phyloP scores from a whole-genome alignment of 64 coral and sea anemone genomes.

The Dendronephthya gigantea region DNA sequence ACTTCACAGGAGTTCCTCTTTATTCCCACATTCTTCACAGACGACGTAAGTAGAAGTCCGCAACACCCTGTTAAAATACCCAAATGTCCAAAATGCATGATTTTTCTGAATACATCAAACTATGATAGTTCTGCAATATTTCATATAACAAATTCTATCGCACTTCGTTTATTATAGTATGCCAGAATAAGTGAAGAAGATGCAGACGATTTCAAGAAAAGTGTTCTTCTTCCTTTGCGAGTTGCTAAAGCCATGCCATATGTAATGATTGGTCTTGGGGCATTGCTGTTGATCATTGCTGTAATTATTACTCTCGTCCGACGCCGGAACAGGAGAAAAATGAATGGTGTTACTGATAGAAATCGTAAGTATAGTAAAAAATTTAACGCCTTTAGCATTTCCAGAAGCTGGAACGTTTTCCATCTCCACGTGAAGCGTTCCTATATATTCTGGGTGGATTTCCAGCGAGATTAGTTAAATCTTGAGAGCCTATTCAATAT shows the following conservation, averaged over 20 bases:
- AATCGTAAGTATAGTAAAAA: neutral
- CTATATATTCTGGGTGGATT: too few relatives aligned
- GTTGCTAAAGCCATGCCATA: neutral
- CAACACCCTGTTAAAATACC: too few relatives aligned
- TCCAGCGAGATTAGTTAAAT: too few relatives aligned
- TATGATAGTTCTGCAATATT: neutral
- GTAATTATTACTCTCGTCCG: neutral
- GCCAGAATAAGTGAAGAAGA: conserved; percentile 10
- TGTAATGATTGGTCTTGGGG: neutral
- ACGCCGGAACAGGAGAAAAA: neutral
- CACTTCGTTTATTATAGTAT: neutral
- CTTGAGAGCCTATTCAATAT: too few relatives aligned
- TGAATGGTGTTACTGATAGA: neutral
- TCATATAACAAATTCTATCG: neutral
- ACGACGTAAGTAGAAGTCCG: neutral
- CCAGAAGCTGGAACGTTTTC: too few relatives aligned
- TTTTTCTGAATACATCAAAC: neutral
- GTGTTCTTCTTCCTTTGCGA: conserved; percentile 7
- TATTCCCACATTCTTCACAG: neutral
- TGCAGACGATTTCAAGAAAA: conserved; percentile 10
- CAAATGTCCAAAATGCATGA: too few relatives aligned
- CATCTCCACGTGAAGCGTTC: too few relatives aligned
- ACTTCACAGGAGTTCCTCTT: neutral
- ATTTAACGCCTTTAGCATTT: too few relatives aligned
- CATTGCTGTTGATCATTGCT: neutral